Evolutionary conservation across 2,113 vertebrate genomes (phyloP), one percentile per base, ranked within the genome.

Genomic region (Onychostruthus taczanowskii): DNA sequence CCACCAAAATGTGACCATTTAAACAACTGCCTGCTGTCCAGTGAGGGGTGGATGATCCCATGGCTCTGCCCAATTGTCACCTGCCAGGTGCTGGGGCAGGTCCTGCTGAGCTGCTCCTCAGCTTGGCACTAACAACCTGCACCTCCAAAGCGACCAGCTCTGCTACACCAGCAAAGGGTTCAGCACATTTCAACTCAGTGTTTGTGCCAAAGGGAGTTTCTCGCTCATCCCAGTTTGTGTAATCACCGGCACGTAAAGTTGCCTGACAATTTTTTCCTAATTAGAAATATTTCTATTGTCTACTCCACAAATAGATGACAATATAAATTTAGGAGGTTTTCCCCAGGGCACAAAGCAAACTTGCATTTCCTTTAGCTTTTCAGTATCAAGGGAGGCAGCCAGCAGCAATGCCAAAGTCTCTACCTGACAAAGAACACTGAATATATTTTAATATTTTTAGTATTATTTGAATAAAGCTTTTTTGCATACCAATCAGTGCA

Each of bases 161-260:
- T 12, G 15, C 11, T 26, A 23, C 62, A 37, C 12, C 35, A 58
- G 33, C 59, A 30, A 26, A 14, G 13, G 4, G 4, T 9, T 77
- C 39, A 31, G 61, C 37, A 74, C 55, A 22, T 33, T 67, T 10
- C 39, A 33, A 0, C 33, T 53, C 20, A 0, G 11, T 23, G 11
- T 8, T 55, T 33, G 16, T 21, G 24, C 27, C 76, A 68, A 76
- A 50, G 8, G 49, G 5, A 80, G 35, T 3, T 13, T 22, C 8
- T 39, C 9, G 27, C 14, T 24, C 50, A 63, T 28, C 17, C 26
- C 33, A 16, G 9, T 24, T 64, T 50, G 47, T 23, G 3, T n/a
- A 59, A 46, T 23, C 4, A 1, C 4, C 0, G 3, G 14, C 21
- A 49, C 0, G 0, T 11, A 43, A 56, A 16, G 11, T 17, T 76